These are phyloP conservation scores for Darevskia nairensis DNA, from an alignment of 2,797 vertebrate species.

Conservation along the genomic window DNA sequence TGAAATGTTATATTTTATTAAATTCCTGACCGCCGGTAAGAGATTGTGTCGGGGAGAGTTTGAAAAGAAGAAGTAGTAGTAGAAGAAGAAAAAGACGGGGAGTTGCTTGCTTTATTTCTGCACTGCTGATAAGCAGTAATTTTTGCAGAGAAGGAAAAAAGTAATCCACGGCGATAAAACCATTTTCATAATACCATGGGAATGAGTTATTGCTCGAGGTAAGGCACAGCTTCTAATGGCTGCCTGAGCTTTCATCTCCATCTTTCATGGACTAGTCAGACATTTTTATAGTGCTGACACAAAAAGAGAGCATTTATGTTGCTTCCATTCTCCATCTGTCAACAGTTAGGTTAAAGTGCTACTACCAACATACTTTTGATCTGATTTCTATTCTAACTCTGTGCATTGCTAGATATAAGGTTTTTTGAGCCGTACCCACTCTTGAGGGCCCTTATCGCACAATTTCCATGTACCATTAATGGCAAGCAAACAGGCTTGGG, in stretches of 20 bases:
- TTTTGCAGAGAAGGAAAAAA: conserved; percentile 75
- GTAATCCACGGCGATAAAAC: conserved; percentile 78
- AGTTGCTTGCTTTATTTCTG: conserved; percentile 77
- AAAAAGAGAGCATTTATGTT: conserved; percentile 77
- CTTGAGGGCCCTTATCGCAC: conserved; percentile 46
- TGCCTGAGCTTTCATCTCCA: conserved; percentile 75
- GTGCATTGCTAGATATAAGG: conserved; percentile 41
- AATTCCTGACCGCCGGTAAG: conserved; percentile 71
- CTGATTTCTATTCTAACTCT: conserved; percentile 68
- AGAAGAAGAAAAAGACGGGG: conserved; percentile 60
- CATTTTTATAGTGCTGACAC: conserved; percentile 81
- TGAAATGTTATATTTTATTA: conserved; percentile 75
- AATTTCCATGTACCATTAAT: conserved; percentile 57
- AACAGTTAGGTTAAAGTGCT: conserved; percentile 77
- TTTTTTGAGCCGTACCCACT: conserved; percentile 48
- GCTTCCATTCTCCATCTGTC: conserved; percentile 80
- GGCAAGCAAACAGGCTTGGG: conserved; percentile 57
- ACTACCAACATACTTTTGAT: conserved; percentile 75
- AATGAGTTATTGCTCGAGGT: conserved; percentile 77
- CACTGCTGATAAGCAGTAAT: conserved; percentile 78
- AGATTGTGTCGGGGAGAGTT: conserved; percentile 65
- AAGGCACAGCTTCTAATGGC: conserved; percentile 75
- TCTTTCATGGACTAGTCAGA: conserved; percentile 79
- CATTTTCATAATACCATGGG: conserved; percentile 79
- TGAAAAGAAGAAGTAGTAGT: background rate